These are phyloP conservation scores for Tachuris rubrigastra DNA, from an alignment of 2,113 vertebrate genomes.

Conservation along the genomic window DNA sequence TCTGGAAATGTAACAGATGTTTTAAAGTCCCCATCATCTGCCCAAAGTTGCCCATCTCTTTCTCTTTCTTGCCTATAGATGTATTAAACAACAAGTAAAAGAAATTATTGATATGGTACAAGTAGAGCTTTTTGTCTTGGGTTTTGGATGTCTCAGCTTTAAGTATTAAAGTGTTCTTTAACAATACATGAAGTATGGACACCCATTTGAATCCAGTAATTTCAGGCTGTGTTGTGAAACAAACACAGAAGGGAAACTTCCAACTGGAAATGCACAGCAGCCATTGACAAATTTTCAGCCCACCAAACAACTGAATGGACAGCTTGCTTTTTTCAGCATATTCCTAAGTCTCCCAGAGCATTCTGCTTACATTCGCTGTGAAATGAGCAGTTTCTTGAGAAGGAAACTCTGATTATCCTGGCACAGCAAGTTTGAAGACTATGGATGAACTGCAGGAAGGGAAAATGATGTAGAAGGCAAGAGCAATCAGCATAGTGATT, in stretches of 20 bases:
- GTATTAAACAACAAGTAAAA: background rate
- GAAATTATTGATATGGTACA: background rate
- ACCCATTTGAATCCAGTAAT: background rate
- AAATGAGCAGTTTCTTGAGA: background rate
- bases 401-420: background rate
- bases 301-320: background rate
- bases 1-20: constrained; percentile 32
- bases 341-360: background rate
- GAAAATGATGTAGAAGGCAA: background rate
- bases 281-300: background rate
- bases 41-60: background rate
- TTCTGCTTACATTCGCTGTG: background rate
- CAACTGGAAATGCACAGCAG: background rate
- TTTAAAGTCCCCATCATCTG: background rate
- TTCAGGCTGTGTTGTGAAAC: background rate
- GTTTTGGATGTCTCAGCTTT: background rate
- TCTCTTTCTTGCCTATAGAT: background rate
- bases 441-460: background rate
- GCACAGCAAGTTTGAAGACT: background rate
- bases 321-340: background rate
- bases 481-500: background rate
- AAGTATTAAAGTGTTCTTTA: background rate
- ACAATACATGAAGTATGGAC: background rate
- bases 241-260: background rate
- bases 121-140: background rate